Conservation (phyloP, 2,797 vertebrate genomes). For the Amblyopsis hoosieri region DNA sequence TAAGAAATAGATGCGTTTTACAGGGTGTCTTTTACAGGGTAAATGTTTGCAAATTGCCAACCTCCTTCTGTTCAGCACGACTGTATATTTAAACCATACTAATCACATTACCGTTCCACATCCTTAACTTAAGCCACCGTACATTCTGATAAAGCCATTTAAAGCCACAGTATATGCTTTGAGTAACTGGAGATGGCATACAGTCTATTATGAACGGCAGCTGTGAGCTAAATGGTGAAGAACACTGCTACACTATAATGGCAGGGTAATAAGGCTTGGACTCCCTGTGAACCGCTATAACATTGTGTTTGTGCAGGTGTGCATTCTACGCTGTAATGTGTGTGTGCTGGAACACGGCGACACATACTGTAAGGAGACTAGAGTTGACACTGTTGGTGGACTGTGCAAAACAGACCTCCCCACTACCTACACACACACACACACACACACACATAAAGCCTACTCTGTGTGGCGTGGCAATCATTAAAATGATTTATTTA, state of each 20-base stretch:
- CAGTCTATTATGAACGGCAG: background rate
- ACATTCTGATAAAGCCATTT: background rate
- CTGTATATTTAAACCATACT: constrained; percentile 59
- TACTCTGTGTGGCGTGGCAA: constrained; percentile 64
- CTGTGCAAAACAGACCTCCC: constrained; percentile 51
- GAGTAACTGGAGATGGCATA: background rate
- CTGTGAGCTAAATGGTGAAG: constrained; percentile 29
- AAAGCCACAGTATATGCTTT: background rate
- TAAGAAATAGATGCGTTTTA: background rate
- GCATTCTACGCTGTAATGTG: constrained; percentile 3
- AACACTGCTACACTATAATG: constrained; percentile 59
- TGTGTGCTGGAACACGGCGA: constrained; percentile 48
- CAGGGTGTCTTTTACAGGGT: constrained; percentile 22
- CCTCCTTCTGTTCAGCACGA: constrained; percentile 31
- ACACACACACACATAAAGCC: constrained; percentile 48
- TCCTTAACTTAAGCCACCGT: constrained; percentile 48
- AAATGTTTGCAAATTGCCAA: constrained; percentile 23
- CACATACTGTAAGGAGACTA: constrained; percentile 27
- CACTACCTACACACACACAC: constrained; percentile 29
- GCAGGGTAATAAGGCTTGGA: constrained; percentile 48
- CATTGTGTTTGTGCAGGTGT: constrained; percentile 26
- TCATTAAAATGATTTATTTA: constrained; percentile 83
- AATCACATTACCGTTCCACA: constrained; percentile 65
- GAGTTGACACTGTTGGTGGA: constrained; percentile 52
- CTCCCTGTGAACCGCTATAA: constrained; percentile 41